Percentiles rank a stretch among this genome's conserved stretches.
Conservation (phyloP, 2,888 invertebrate genomes). For the Tortrix viridana region DNA sequence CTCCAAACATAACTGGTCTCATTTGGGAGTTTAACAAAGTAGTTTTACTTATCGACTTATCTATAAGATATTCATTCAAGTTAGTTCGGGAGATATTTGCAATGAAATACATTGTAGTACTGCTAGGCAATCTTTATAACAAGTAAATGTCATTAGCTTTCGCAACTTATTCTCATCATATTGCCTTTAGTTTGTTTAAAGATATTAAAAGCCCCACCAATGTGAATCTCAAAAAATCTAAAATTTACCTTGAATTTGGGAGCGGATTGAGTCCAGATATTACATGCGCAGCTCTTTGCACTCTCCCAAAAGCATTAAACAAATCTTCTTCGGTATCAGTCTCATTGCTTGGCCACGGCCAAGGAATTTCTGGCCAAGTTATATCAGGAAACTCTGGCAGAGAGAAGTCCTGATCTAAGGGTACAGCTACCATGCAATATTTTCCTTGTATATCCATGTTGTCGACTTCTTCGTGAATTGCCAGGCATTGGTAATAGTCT, state of each 20-base stretch:
- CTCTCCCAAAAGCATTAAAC: conserved; percentile 23
- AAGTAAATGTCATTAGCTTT: too few species aligned
- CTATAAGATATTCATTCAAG: too few species aligned
- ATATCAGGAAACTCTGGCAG: conserved; percentile 40
- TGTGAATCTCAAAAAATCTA: too few species aligned
- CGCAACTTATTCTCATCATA: too few species aligned
- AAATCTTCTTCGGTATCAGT: conserved; percentile 15
- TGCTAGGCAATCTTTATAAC: too few species aligned
- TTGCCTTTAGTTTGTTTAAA: too few species aligned
- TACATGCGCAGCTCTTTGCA: conserved; percentile 46
- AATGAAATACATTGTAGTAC: too few species aligned
- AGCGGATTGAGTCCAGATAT: conserved; percentile 48
- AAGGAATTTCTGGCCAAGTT: conserved; percentile 38
- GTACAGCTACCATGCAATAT: conserved; percentile 64
- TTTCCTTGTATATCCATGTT: conserved; percentile 65
- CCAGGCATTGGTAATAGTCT: conserved; percentile 63
- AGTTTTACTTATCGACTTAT: too few species aligned
- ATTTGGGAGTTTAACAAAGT: too few species aligned
- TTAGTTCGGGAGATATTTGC: too few species aligned
- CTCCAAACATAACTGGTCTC: too few species aligned
- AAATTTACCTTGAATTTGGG: conserved; percentile 45
- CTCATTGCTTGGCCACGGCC: conserved; percentile 38
- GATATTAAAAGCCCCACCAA: too few species aligned
- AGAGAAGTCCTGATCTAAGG: conserved; percentile 48
- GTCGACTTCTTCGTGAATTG: conserved; percentile 46